Evolutionary conservation across 2,888 invertebrate genomes (phyloP).

Genomic region (Ernsta delagoae): DNA sequence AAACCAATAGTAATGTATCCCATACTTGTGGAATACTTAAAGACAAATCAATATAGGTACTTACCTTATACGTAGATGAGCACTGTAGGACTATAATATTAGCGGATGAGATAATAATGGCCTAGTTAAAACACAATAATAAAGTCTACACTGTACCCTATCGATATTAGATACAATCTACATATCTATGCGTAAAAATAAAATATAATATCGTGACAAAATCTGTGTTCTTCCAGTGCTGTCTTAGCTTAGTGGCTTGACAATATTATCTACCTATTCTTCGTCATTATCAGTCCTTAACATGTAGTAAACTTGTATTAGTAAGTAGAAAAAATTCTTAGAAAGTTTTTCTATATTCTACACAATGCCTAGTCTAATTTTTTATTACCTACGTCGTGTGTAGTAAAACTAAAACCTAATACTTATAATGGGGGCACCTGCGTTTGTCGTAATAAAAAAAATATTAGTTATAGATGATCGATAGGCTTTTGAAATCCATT

Average conservation of each 20-base stretch:
- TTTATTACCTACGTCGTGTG: conserved; percentile 9
- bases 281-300: conserved; percentile 38
- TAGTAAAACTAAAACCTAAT: conserved; percentile 2
- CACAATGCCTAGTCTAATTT: conserved; percentile 40
- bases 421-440: neutral
- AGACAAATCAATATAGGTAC: neutral
- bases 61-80: conserved; percentile 12
- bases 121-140: conserved; percentile 47
- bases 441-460: neutral
- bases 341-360: conserved; percentile 27
- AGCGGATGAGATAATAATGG: conserved; percentile 32
- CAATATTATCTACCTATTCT: conserved; percentile 67
- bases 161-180: conserved; percentile 72
- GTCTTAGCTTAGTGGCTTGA: conserved; percentile 69
- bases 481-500: no score
- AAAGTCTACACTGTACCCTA: conserved; percentile 51
- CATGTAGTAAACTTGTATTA: conserved; percentile 24
- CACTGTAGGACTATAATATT: neutral
- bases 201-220: conserved; percentile 60
- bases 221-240: conserved; percentile 79
- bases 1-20: conserved; percentile 4
- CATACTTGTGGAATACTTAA: conserved; percentile 11
- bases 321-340: conserved; percentile 15
- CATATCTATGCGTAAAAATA: conserved; percentile 65
- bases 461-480: no score